A percentile compares a stretch with the other conserved stretches of the same genome.
These are phyloP conservation scores for Thaleichthys pacificus DNA, from an alignment of 2,797 vertebrate genomes.

Conservation along the genomic window DNA sequence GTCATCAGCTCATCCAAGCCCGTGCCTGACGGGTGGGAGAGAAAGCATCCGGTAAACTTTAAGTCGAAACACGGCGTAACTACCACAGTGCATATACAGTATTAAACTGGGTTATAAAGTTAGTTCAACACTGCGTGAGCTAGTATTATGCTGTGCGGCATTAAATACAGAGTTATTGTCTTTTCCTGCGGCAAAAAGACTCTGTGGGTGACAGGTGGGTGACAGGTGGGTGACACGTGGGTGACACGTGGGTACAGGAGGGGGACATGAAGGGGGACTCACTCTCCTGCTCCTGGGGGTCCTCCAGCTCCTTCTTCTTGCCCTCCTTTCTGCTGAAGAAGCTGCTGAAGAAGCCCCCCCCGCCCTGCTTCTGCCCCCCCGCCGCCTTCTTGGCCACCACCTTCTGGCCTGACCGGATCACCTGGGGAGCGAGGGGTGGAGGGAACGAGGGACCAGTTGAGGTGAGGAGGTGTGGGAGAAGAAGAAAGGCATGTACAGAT, in stretches of 20 bases:
- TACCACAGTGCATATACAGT: too few species aligned
- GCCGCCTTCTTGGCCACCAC: constrained; percentile 79
- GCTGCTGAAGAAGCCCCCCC: constrained; percentile 88
- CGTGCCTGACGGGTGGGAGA: constrained; percentile 40
- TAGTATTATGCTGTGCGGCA: too few species aligned
- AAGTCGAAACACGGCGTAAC: too few species aligned
- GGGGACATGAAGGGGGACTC: constrained; percentile 26
- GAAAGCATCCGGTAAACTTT: neutral
- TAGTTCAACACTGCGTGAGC: too few species aligned
- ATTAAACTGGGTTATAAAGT: too few species aligned
- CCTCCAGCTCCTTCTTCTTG: constrained; percentile 85
- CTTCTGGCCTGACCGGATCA: constrained; percentile 90
- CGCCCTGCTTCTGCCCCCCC: constrained; percentile 77
- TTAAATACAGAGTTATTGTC: too few species aligned
- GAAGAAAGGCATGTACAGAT: neutral
- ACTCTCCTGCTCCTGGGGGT: constrained; percentile 80
- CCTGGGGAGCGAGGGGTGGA: constrained; percentile 64
- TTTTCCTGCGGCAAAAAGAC: too few species aligned
- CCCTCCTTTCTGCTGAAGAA: constrained; percentile 85
- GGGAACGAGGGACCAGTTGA: neutral
- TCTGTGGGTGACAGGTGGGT: too few species aligned
- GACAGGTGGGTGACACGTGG: too few species aligned
- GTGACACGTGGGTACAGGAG: too few species aligned
- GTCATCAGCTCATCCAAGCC: constrained; percentile 91
- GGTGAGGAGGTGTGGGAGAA: neutral